Percentiles rank a stretch among this genome's conserved stretches.
phyloP scores from a whole-genome alignment of 2,113 vertebrate genomes.

The Pteronura brasiliensis region DNA sequence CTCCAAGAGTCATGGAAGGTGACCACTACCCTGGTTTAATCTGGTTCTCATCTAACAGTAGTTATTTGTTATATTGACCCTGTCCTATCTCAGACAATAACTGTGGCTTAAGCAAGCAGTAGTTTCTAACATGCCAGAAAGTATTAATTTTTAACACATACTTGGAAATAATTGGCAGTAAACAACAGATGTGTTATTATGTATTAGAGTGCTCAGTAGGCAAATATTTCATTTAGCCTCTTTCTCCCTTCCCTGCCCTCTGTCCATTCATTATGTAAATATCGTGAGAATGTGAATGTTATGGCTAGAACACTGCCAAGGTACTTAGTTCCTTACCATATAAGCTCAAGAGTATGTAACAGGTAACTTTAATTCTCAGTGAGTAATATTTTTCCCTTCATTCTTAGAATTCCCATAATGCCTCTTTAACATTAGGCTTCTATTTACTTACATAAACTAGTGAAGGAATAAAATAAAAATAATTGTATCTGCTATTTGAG shows the following conservation, averaged over 20 bases:
- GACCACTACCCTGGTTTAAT: not conserved
- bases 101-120: not conserved
- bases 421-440: not conserved
- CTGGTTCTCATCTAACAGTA: not conserved
- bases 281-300: not conserved
- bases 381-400: not conserved
- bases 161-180: not conserved
- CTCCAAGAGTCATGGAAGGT: not conserved
- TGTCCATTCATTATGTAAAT: not conserved
- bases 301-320: not conserved
- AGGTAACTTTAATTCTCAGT: not conserved
- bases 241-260: not conserved
- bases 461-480: slow-evolving; percentile 12
- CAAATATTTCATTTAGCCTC: not conserved
- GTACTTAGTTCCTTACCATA: not conserved
- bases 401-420: not conserved
- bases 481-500: slow-evolving; percentile 4
- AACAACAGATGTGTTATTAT: not conserved
- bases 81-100: not conserved
- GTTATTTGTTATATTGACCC: not conserved
- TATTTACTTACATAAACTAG: not conserved
- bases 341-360: not conserved
- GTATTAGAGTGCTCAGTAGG: not conserved
- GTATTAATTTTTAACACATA: not conserved
- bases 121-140: not conserved